Conservation (phyloP, 2,888 invertebrate genomes). For the Drosophila hamatofila region DNA sequence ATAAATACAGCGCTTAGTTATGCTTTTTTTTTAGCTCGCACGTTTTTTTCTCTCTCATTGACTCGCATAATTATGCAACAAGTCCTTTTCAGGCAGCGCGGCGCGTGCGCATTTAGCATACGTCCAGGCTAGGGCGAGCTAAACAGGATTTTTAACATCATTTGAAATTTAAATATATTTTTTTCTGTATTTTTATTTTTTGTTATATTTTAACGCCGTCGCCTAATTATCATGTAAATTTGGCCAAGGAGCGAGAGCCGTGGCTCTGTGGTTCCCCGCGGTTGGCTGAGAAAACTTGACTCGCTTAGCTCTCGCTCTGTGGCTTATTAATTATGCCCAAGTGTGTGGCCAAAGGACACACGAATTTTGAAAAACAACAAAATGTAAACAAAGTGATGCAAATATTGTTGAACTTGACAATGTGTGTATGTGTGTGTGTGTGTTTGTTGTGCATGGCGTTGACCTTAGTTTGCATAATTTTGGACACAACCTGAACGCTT, state of each 20-base stretch:
- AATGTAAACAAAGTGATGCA: slow-evolving; percentile 67
- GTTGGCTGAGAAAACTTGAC: slow-evolving; percentile 53
- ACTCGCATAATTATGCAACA: slow-evolving; percentile 81
- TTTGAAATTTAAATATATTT: slow-evolving; percentile 75
- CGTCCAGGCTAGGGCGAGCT: slow-evolving; percentile 20
- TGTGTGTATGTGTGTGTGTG: slow-evolving; percentile 28
- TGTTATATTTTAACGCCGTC: slow-evolving; percentile 51
- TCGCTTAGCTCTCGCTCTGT: slow-evolving; percentile 51
- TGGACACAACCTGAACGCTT: slow-evolving; percentile 64
- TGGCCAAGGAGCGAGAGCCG: slow-evolving; percentile 56
- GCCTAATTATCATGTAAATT: slow-evolving; percentile 80
- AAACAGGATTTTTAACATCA: slow-evolving; percentile 79
- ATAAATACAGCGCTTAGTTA: slow-evolving; percentile 75
- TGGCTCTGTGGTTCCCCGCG: neutral
- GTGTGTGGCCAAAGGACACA: slow-evolving; percentile 77
- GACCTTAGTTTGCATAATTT: slow-evolving; percentile 79
- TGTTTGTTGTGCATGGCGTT: slow-evolving; percentile 48
- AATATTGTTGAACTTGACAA: slow-evolving; percentile 59
- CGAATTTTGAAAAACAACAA: slow-evolving; percentile 20
- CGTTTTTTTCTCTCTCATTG: slow-evolving; percentile 41
- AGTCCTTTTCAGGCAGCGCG: slow-evolving; percentile 76
- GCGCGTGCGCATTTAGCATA: slow-evolving; percentile 84
- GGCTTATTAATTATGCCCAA: slow-evolving; percentile 81
- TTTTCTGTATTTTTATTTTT: slow-evolving; percentile 33
- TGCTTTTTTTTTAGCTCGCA: slow-evolving; percentile 34